These are phyloP conservation scores for Elysia chlorotica DNA, from an alignment of 1,140 invertebrate species.

Conservation along the genomic window DNA sequence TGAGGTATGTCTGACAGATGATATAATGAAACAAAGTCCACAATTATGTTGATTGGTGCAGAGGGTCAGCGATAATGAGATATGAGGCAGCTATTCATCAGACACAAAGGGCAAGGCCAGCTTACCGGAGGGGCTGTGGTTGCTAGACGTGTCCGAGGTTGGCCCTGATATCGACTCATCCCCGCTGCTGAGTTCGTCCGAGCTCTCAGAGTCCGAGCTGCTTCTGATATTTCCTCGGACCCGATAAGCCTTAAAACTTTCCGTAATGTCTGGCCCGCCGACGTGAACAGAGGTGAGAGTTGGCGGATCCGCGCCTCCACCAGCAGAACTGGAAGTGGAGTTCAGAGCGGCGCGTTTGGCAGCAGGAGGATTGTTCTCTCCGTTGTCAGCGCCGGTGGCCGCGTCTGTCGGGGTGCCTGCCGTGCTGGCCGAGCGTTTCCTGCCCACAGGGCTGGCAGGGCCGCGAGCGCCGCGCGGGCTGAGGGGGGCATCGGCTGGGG, in stretches of 20 bases:
- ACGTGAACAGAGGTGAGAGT: constrained; percentile 5
- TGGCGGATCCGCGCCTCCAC: constrained; percentile 21
- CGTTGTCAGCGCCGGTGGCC: background rate
- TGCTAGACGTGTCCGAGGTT: constrained; percentile 47
- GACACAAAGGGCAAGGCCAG: background rate
- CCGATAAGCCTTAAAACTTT: constrained; percentile 52
- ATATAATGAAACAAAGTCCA: too few relatives aligned
- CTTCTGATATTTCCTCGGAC: constrained; percentile 43
- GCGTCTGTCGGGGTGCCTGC: constrained; percentile 23
- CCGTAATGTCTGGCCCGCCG: constrained; percentile 44
- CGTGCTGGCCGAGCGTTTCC: constrained; percentile 51
- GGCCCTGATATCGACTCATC: constrained; percentile 48
- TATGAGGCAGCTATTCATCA: background rate
- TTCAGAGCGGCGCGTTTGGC: constrained; percentile 36
- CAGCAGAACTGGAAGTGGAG: constrained; percentile 19
- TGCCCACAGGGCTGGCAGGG: constrained; percentile 33
- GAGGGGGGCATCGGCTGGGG: constrained; percentile 13
- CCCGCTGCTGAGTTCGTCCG: constrained; percentile 51
- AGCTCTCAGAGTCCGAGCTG: constrained; percentile 53
- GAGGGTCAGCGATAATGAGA: background rate
- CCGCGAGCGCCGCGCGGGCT: constrained; percentile 28
- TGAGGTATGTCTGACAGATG: too few relatives aligned
- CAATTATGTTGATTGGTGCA: too few relatives aligned
- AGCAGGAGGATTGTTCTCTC: background rate
- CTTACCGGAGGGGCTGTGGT: constrained; percentile 49